Evolutionary conservation across 30 jellyfish, hydroid and myxozoan genomes (phyloP), one percentile per base, ranked within the genome.

Genomic region (Aurelia sp.): DNA sequence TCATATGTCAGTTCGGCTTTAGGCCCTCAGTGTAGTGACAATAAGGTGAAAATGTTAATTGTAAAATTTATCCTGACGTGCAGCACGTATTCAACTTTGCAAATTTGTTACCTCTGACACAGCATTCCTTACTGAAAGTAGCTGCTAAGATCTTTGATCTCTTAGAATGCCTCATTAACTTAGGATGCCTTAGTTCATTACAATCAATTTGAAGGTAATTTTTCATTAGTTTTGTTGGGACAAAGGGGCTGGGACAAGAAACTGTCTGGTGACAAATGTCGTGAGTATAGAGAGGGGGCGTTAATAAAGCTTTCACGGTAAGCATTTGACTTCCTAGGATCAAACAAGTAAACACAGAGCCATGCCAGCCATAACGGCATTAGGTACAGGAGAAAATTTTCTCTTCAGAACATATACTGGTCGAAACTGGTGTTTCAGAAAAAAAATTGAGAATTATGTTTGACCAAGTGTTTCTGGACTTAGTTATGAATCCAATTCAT

Each of bases 221-320:
- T 81, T 89, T 62, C 92, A 90, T 66, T 74, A 65, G 41, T 63
- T 83, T 23, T 90, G 97, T 66, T 63, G 33, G 53, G 96, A 73
- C 7, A 90, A 50, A 58, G 72, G 37, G 74, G 79, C 57, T 90
- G 94, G 97, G 97, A 89, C 84, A 88, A 75, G 20, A 40, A 35
- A 15, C 57, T 82, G 27, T 19, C 67, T 27, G 92, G 71, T 51
- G 66, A 61, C 60, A 35, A 64, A 52, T 58, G 15, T 4, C 4
- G 33, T 62, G 44, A 67, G 67, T 80, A 40, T 76, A 71, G 52
- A 19, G 27, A 59, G 57, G n/a, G n/a, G n/a, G n/a, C n/a, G n/a
- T n/a, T n/a, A n/a, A n/a, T n/a, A n/a, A n/a, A n/a, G n/a, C n/a
- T n/a, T n/a, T n/a, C n/a, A n/a, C n/a, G n/a, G n/a, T n/a, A n/a